Evolutionary conservation across 2,888 invertebrate species (phyloP).

Genomic region (Philhelius pedissequus): DNA sequence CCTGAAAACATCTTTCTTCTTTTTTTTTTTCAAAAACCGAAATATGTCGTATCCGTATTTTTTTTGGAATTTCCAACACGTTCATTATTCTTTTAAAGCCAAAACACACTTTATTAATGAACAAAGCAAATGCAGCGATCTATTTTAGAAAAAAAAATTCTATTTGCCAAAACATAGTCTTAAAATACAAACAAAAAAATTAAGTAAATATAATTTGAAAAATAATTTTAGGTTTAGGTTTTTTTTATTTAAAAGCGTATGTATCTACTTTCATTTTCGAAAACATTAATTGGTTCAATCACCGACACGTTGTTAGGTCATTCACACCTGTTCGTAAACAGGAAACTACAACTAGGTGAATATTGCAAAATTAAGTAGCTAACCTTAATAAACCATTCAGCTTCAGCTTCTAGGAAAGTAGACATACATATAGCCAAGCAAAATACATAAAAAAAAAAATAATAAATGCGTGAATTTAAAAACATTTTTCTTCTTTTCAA

Average conservation of each 20-base stretch:
- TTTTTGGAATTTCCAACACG: neutral
- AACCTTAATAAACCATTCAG: constrained; percentile 40
- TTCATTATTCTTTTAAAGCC: neutral
- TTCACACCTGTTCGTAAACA: constrained; percentile 52
- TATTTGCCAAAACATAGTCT: neutral
- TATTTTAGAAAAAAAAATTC: neutral
- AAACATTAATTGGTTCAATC: constrained; percentile 18
- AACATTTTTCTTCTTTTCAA: constrained; percentile 21
- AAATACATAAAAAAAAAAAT: constrained; percentile 60
- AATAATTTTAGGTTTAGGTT: neutral
- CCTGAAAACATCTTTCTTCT: neutral
- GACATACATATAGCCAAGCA: constrained; percentile 38
- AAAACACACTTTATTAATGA: neutral
- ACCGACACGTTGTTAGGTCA: constrained; percentile 9
- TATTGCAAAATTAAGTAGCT: constrained; percentile 5
- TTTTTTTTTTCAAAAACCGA: neutral
- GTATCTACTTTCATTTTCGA: neutral
- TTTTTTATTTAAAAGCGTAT: neutral
- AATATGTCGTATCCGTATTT: neutral
- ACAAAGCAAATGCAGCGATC: neutral
- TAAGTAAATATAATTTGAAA: neutral
- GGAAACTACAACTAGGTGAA: constrained; percentile 30
- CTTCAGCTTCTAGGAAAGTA: constrained; percentile 33
- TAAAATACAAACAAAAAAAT: neutral
- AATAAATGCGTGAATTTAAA: constrained; percentile 41